Conservation (phyloP, 1,140 invertebrate species). For the Hetaerina americana region DNA sequence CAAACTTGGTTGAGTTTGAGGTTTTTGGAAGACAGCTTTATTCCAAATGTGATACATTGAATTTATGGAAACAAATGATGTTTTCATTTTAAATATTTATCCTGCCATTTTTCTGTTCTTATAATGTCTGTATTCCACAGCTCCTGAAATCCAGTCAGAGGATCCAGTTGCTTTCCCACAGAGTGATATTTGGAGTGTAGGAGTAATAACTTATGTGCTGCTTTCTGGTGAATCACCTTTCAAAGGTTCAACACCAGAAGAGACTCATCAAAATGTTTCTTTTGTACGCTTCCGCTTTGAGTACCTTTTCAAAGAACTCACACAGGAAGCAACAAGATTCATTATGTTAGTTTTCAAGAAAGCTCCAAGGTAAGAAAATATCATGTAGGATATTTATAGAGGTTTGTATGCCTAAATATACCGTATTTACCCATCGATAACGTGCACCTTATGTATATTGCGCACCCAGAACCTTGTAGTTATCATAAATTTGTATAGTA, state of each 20-base stretch:
- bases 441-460: too few species aligned
- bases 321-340: slow-evolving; percentile 87
- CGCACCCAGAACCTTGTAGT: too few species aligned
- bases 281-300: slow-evolving; percentile 91
- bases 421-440: slow-evolving; percentile 6
- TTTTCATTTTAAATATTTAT: too few species aligned
- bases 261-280: slow-evolving; percentile 81
- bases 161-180: slow-evolving; percentile 64
- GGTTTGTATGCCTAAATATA: slow-evolving; percentile 12
- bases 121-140: slow-evolving; percentile 43
- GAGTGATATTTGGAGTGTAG: slow-evolving; percentile 93
- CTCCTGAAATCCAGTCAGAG: slow-evolving; percentile 85
- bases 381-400: slow-evolving; percentile 3
- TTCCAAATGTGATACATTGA: too few species aligned
- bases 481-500: too few species aligned
- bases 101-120: too few species aligned
- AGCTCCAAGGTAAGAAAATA: slow-evolving; percentile 57
- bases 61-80: too few species aligned
- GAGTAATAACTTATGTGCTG: slow-evolving; percentile 84
- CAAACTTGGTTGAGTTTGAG: too few species aligned
- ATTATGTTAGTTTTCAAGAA: slow-evolving; percentile 91
- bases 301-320: slow-evolving; percentile 85
- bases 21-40: too few species aligned
- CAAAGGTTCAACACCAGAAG: slow-evolving; percentile 61
- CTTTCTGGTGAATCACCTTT: slow-evolving; percentile 90